Evolutionary conservation across 2,797 vertebrate genomes (phyloP), one percentile per base, ranked within the genome.

Genomic region (Columba guinea): DNA sequence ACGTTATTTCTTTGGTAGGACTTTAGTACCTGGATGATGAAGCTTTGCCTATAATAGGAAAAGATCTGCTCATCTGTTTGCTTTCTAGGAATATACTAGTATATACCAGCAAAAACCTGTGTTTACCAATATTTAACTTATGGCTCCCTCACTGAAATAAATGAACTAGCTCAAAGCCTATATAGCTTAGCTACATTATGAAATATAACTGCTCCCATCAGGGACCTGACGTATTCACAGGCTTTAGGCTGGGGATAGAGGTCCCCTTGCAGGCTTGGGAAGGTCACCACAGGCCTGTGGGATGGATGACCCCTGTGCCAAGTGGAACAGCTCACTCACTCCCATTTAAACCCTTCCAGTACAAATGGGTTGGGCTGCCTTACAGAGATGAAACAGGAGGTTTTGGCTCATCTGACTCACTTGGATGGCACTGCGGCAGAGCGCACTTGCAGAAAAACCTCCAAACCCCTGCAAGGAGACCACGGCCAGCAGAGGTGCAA

Each of bases 401-500:
- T 41, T 44, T 6, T 46, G 41, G 65, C 22, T 80, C 20, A 27
- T 5, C 41, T 44, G 37, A 73, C n/a, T 58, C 13, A 5, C 20
- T 74, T 23, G 3, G 44, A 74, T 15, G 9, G 44, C 44, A 59
- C 30, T 21, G 35, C 22, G 51, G n/a, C 7, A 84, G 32, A 51
- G 39, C 5, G 2, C 2, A 11, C 8, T 76, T 70, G 37, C 26
- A 0, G 5, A 10, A 87, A 26, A 1, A 71, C 39, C 51, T 83
- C 34, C n/a, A 60, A 85, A 65, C 16, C 26, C 32, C 34, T 62
- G 27, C 52, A 46, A 53, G 28, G 58, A 2, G 56, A 15, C 27
- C 44, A 9, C 0, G 4, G 53, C 44, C 35, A 68, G 44, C 30
- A 76, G 7, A 0, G 0, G 41, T 19, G 34, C 2, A 0, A 3